phyloP scores from a whole-genome alignment of 1,140 invertebrate species.

The Zaprionus lachaisei region DNA sequence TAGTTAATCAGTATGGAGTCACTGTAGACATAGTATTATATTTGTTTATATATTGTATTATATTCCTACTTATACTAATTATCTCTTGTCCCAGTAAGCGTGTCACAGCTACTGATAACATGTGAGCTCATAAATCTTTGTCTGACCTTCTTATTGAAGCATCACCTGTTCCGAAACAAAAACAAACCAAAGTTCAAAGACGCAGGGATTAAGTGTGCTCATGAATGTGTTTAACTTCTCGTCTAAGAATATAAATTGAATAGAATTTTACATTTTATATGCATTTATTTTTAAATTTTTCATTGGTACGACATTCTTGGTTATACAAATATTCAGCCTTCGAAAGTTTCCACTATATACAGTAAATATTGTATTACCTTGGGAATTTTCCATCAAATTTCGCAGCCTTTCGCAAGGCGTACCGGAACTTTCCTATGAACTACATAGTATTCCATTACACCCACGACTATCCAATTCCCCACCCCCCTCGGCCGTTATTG shows the following conservation, averaged over 20 bases:
- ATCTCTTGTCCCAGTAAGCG: slow-evolving; percentile 32
- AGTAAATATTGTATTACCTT: neutral
- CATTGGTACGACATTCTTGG: too few relatives aligned
- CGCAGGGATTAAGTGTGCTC: neutral
- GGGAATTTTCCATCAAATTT: neutral
- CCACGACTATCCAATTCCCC: neutral
- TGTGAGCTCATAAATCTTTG: slow-evolving; percentile 31
- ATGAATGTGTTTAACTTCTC: neutral
- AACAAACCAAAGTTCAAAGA: neutral
- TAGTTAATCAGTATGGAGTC: slow-evolving; percentile 27
- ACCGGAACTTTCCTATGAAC: neutral
- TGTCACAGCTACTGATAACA: slow-evolving; percentile 30
- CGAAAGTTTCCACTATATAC: too few relatives aligned
- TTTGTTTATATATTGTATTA: neutral
- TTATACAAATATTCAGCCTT: too few relatives aligned
- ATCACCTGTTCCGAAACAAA: slow-evolving; percentile 59
- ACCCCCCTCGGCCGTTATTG: neutral
- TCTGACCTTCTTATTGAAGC: slow-evolving; percentile 25
- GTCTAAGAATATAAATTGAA: neutral
- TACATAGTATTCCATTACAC: neutral
- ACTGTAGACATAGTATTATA: neutral
- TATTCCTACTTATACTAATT: neutral
- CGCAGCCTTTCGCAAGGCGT: slow-evolving; percentile 1
- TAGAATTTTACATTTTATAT: neutral
- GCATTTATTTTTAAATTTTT: neutral